Percentiles rank a stretch among this genome's conserved stretches.
Evolutionary conservation across 2,888 invertebrate species (phyloP).

Genomic region (Panopea generosa): DNA sequence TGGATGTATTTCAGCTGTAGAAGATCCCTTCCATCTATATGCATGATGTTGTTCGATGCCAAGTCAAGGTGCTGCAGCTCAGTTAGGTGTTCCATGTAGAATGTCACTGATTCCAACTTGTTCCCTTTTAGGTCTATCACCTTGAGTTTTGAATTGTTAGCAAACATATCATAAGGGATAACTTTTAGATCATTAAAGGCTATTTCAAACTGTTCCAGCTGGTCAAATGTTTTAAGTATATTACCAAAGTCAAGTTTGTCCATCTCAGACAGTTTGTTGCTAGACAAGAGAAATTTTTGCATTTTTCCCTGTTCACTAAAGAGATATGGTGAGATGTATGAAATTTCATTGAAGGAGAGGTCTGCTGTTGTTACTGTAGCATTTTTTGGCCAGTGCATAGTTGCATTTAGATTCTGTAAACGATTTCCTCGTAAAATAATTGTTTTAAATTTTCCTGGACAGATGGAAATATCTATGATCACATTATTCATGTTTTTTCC

Average conservation of each 20-base stretch:
- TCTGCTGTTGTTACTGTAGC: too few relatives aligned
- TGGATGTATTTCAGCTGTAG: too few relatives aligned
- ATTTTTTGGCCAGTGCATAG: too few relatives aligned
- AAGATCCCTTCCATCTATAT: neutral
- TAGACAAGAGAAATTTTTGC: neutral
- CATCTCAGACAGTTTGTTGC: neutral
- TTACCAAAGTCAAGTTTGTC: neutral
- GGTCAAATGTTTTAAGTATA: neutral
- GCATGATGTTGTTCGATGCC: neutral
- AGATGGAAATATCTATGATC: too few relatives aligned
- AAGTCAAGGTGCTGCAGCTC: neutral
- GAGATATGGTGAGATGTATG: too few relatives aligned
- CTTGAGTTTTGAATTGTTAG: neutral
- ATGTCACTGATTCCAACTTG: neutral
- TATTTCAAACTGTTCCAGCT: neutral
- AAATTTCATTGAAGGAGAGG: too few relatives aligned
- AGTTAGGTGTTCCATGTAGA: neutral
- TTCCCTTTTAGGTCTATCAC: neutral
- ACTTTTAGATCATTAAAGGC: neutral
- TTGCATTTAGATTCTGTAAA: too few relatives aligned
- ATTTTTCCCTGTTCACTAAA: too few relatives aligned
- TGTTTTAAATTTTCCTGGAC: too few relatives aligned
- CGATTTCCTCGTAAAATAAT: too few relatives aligned
- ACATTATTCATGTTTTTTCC: too few relatives aligned
- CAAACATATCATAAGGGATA: slow-evolving; percentile 1